Conservation (phyloP, 2,888 invertebrate species). For the Agrotis segetum region DNA sequence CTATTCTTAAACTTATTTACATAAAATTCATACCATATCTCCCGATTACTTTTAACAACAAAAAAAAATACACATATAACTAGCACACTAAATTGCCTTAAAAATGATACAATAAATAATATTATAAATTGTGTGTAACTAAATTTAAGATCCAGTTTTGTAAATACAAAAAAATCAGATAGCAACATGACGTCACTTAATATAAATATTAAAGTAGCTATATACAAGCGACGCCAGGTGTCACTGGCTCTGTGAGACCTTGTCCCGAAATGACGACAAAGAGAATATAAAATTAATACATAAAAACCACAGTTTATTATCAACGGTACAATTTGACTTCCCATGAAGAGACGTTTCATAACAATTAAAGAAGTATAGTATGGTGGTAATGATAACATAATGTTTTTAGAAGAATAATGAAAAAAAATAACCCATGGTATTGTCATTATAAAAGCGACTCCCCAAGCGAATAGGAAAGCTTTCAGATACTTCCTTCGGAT, state of each 20-base stretch:
- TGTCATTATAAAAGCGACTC: background rate
- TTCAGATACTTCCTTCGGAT: conserved; percentile 5
- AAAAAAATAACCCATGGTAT: background rate
- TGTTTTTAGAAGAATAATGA: too few relatives aligned
- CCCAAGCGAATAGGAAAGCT: conserved; percentile 9
- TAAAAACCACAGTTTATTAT: conserved; percentile 9
- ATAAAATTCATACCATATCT: conserved; percentile 6
- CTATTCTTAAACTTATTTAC: background rate
- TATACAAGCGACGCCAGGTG: background rate
- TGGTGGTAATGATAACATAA: too few relatives aligned
- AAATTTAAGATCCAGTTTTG: background rate
- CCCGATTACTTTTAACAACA: conserved; percentile 8
- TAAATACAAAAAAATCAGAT: background rate
- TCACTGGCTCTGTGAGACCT: background rate
- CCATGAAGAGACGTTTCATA: background rate
- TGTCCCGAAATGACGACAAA: conserved; percentile 1
- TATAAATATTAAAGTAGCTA: conserved; percentile 1
- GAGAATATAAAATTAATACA: conserved; percentile 1
- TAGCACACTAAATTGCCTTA: background rate
- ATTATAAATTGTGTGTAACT: background rate
- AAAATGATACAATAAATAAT: background rate
- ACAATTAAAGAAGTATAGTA: too few relatives aligned
- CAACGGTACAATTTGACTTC: conserved; percentile 2
- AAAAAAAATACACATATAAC: conserved; percentile 1
- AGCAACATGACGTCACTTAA: background rate